Percentiles rank a stretch among this genome's conserved stretches.
Conservation (phyloP, 2,888 invertebrate species). For the Idaea aversata region DNA sequence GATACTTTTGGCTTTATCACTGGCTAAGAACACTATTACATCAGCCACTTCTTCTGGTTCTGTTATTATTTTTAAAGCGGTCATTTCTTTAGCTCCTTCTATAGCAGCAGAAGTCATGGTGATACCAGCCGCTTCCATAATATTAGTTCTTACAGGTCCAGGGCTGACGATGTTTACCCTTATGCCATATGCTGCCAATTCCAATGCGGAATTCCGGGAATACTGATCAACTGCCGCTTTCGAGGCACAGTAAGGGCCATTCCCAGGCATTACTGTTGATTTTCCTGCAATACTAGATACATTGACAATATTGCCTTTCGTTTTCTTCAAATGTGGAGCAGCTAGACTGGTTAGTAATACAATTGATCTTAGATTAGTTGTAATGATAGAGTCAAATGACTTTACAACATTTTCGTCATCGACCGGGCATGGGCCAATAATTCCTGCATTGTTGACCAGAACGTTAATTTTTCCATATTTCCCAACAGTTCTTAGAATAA, state of each 20-base stretch:
- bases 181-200: conserved; percentile 78
- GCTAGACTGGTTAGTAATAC: conserved; percentile 27
- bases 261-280: conserved; percentile 3
- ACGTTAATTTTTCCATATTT: conserved; percentile 41
- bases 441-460: conserved; percentile 45
- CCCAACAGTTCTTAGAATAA: conserved; percentile 34
- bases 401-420: conserved; percentile 26
- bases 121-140: conserved; percentile 40
- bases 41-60: not conserved
- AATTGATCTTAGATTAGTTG: conserved; percentile 29
- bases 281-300: conserved; percentile 21
- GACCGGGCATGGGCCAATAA: conserved; percentile 13
- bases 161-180: conserved; percentile 87
- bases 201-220: conserved; percentile 84
- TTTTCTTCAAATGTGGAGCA: conserved; percentile 25
- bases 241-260: conserved; percentile 80
- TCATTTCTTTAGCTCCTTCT: not conserved
- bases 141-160: conserved; percentile 81
- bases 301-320: conserved; percentile 38
- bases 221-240: conserved; percentile 88
- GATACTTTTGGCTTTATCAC: conserved; percentile 28
- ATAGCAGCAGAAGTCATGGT: not conserved
- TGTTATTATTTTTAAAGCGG: not conserved
- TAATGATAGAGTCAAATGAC: conserved; percentile 27
- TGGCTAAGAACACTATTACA: conserved; percentile 15